A percentile compares a stretch with the other conserved stretches of the same genome.
Evolutionary conservation across 2,797 vertebrate genomes (phyloP).

Genomic region (Brotula barbata): DNA sequence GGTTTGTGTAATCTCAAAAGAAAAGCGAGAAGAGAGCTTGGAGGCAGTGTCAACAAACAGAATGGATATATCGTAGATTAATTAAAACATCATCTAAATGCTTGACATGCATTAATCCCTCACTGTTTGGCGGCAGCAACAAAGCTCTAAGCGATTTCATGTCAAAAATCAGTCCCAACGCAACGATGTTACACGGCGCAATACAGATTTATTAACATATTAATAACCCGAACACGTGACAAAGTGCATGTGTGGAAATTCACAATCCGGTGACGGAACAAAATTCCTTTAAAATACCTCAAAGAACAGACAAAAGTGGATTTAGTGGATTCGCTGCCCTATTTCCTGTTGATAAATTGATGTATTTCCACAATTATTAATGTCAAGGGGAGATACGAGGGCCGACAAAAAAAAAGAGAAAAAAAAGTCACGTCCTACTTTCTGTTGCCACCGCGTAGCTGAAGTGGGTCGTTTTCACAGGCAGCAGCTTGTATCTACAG

Average conservation of each 20-base stretch:
- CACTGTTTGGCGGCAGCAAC: not conserved
- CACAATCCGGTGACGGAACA: not conserved
- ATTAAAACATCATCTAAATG: not conserved
- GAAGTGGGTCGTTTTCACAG: not conserved
- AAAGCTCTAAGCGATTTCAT: not conserved
- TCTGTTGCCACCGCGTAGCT: not conserved
- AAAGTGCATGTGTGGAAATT: not conserved
- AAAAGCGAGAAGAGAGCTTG: not conserved
- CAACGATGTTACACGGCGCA: not conserved
- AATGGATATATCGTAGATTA: not conserved
- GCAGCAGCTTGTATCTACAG: not conserved
- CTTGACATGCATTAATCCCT: not conserved
- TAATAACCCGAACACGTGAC: not conserved
- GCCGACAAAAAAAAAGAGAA: not conserved
- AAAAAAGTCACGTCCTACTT: not conserved
- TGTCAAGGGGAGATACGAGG: not conserved
- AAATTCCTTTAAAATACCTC: not conserved
- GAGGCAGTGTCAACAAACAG: constrained; percentile 7
- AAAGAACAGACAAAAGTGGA: not conserved
- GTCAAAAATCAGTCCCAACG: not conserved
- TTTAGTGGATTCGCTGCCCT: not conserved
- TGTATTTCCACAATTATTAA: not conserved
- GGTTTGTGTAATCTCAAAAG: not conserved
- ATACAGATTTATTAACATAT: not conserved
- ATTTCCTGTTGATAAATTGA: not conserved